phyloP scores from a whole-genome alignment of 2,797 vertebrate genomes.

The Toxotes lorentzi region DNA sequence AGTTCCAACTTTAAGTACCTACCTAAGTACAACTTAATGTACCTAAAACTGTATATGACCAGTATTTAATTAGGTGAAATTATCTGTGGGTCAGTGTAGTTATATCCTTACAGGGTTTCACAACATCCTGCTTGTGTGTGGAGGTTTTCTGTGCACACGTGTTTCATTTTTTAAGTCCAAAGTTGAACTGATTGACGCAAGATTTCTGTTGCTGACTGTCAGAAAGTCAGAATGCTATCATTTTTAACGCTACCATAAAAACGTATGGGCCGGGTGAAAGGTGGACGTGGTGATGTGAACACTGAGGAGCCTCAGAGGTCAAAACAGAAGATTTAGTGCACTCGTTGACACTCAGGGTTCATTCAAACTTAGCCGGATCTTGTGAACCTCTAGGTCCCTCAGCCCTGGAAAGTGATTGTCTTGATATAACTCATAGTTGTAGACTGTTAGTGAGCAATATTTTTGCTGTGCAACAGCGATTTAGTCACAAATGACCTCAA shows the following conservation, averaged over 20 bases:
- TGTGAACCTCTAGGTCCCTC: not conserved
- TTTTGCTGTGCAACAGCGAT: not conserved
- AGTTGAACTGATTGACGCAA: constrained; percentile 9
- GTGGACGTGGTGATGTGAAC: not conserved
- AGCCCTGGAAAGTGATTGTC: not conserved
- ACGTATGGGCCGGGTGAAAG: not conserved
- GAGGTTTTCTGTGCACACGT: not conserved
- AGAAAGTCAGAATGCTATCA: not conserved
- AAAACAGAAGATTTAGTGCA: not conserved
- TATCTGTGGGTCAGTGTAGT: not conserved
- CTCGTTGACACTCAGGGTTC: not conserved
- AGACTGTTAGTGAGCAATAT: not conserved
- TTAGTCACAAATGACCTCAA: not conserved
- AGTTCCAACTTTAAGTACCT: no score
- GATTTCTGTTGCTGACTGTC: no score
- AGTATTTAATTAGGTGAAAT: not conserved
- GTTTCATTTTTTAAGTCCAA: constrained; percentile 4
- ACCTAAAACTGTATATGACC: not conserved
- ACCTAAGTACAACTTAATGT: no score
- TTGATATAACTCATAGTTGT: not conserved
- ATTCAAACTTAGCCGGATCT: not conserved
- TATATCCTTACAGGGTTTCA: not conserved
- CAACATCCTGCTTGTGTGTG: not conserved
- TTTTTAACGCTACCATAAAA: constrained; percentile 10
- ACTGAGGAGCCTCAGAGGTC: constrained; percentile 33